Evolutionary conservation across 2,888 invertebrate species (phyloP), one percentile per base, ranked within the genome.

Genomic region (Parnassius mnemosyne): DNA sequence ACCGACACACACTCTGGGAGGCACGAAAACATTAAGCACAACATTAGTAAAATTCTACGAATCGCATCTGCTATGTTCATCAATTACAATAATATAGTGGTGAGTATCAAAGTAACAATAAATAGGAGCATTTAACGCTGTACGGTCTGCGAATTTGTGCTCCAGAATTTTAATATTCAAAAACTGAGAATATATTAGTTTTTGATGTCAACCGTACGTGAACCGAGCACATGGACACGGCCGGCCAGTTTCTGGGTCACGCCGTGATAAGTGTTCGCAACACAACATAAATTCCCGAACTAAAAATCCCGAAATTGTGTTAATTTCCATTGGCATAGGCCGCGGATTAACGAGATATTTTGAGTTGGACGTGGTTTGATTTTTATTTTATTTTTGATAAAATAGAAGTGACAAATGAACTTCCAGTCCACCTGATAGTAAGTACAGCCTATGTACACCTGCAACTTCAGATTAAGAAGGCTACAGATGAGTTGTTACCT

Each of bases 121-220:
- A 79, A 79, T 75, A 71, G 67, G 61, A 67, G 67, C 63, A 71
- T 73, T 73, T 70, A 70, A 68, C 74, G 69, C 67, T 61, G 20
- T 46, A 42, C 66, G 13, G 49, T 71, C 68, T 69, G 67, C 69
- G 69, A 77, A 75, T 72, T 66, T 70, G 69, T 70, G 81, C 69
- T 70, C 84, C 73, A 80, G 74, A 79, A 77, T 78, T 73, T 77
- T 72, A 71, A 72, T 74, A 77, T 69, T 69, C 65, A 49, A 25
- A 61, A 47, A 20, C 44, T 55, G 16, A n/a, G n/a, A n/a, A 63
- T 59, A 55, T 59, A 55, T 59, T 58, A 47, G 10, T n/a, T 46
- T 46, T 10, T 42, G 54, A 44, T 34, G 50, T 50, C 43, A 54
- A 12, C 43, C 41, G 20, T 20, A n/a, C 46, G 47, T 3, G 55